Evolutionary conservation across 2,113 vertebrate genomes (phyloP).

Genomic region (Nycticebus coucang): DNA sequence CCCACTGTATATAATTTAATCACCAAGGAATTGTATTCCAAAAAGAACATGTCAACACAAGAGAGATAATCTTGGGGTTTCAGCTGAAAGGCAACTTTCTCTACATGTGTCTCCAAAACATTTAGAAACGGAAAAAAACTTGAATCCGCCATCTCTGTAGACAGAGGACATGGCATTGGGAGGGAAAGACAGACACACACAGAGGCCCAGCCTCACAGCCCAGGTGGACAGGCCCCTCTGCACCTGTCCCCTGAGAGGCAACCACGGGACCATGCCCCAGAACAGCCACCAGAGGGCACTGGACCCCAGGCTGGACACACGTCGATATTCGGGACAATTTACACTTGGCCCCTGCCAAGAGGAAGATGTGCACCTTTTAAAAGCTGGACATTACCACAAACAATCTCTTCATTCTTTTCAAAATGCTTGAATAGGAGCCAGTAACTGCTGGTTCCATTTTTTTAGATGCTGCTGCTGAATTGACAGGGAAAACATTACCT

Average conservation of each 20-base stretch:
- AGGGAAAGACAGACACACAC: neutral
- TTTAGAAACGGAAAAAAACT: rapidly evolving
- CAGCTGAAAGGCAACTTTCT: neutral
- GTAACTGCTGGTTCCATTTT: neutral
- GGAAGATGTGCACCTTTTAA: neutral
- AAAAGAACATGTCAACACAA: neutral
- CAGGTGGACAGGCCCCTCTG: no score
- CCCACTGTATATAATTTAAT: rapidly evolving
- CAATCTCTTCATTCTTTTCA: neutral
- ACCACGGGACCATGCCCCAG: no score
- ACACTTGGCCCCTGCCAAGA: neutral
- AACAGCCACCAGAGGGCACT: slow-evolving; percentile 61
- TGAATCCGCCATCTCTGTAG: rapidly evolving
- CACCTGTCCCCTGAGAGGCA: neutral
- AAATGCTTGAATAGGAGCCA: neutral
- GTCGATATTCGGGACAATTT: neutral
- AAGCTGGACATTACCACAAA: neutral
- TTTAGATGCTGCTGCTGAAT: neutral
- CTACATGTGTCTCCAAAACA: neutral
- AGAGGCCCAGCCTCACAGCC: rapidly evolving
- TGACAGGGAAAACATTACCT: neutral
- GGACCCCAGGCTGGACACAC: rapidly evolving
- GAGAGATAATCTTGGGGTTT: neutral
- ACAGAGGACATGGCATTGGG: rapidly evolving
- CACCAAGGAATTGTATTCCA: rapidly evolving